Conservation (phyloP, 1,140 invertebrate genomes). For the Musca vetustissima region DNA sequence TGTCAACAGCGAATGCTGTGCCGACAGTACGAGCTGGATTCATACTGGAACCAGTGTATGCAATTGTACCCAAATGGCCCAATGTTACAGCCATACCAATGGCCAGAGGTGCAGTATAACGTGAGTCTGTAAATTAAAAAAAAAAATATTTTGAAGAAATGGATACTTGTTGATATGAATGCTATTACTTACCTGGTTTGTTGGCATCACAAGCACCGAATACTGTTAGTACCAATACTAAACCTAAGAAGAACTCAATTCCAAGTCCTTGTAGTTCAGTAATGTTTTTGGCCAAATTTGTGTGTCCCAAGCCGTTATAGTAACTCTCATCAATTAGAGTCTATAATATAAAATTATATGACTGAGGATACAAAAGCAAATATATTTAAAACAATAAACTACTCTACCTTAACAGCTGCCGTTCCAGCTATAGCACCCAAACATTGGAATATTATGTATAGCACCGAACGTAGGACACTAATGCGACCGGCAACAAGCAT, state of each 20-base stretch:
- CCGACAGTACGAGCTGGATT: conserved; percentile 87
- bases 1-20: conserved; percentile 74
- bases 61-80: conserved; percentile 83
- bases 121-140: conserved; percentile 56
- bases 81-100: conserved; percentile 87
- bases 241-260: conserved; percentile 87
- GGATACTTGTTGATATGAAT: not conserved
- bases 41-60: conserved; percentile 85
- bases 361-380: no score
- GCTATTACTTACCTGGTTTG: conserved; percentile 52
- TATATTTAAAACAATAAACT: conserved; percentile 21
- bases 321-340: conserved; percentile 65
- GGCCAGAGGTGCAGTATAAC: conserved; percentile 80
- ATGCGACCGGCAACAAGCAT: conserved; percentile 79
- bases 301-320: conserved; percentile 65
- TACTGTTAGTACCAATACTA: conserved; percentile 84
- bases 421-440: conserved; percentile 84
- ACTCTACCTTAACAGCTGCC: conserved; percentile 62
- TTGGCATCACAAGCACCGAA: conserved; percentile 81
- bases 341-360: conserved; percentile 55
- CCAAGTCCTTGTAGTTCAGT: conserved; percentile 77
- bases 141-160: not conserved
- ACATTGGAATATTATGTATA: conserved; percentile 84
- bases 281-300: conserved; percentile 61
- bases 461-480: conserved; percentile 69